phyloP scores from a whole-genome alignment of 2,888 invertebrate species.

The Aleiodes testaceus region DNA sequence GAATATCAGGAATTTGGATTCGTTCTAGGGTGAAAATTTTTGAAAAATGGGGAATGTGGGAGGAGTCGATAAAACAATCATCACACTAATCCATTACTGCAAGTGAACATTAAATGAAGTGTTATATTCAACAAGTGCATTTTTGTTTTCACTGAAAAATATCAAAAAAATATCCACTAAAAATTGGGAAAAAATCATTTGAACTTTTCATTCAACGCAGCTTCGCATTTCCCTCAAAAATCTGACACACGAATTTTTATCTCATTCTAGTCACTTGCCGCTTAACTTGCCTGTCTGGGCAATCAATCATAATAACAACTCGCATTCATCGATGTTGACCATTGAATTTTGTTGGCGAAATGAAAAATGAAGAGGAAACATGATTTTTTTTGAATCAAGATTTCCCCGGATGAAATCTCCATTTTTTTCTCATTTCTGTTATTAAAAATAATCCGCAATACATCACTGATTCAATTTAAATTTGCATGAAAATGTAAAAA shows the following conservation, averaged over 20 bases:
- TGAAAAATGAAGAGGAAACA: neutral
- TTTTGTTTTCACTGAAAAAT: too few relatives aligned
- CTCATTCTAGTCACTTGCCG: slow-evolving; percentile 3
- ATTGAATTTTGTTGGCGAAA: neutral
- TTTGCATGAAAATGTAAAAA: slow-evolving; percentile 19
- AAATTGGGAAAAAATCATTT: too few relatives aligned
- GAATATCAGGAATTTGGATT: too few relatives aligned
- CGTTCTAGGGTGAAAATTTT: too few relatives aligned
- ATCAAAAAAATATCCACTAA: too few relatives aligned
- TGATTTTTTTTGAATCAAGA: neutral
- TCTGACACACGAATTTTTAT: slow-evolving; percentile 24
- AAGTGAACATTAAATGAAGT: too few relatives aligned
- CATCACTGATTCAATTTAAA: slow-evolving; percentile 17
- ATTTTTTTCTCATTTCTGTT: neutral
- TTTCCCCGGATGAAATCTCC: neutral
- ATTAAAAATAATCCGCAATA: slow-evolving; percentile 11
- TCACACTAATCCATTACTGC: too few relatives aligned
- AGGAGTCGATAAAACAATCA: too few relatives aligned
- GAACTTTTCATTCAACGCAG: too few relatives aligned
- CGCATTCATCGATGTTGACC: neutral
- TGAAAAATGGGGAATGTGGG: too few relatives aligned
- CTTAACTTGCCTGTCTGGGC: neutral
- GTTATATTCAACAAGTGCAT: too few relatives aligned
- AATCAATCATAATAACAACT: slow-evolving; percentile 21
- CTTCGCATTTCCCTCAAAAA: neutral